Evolutionary conservation across 2,797 vertebrate species (phyloP).

Genomic region (Caiman crocodilus): DNA sequence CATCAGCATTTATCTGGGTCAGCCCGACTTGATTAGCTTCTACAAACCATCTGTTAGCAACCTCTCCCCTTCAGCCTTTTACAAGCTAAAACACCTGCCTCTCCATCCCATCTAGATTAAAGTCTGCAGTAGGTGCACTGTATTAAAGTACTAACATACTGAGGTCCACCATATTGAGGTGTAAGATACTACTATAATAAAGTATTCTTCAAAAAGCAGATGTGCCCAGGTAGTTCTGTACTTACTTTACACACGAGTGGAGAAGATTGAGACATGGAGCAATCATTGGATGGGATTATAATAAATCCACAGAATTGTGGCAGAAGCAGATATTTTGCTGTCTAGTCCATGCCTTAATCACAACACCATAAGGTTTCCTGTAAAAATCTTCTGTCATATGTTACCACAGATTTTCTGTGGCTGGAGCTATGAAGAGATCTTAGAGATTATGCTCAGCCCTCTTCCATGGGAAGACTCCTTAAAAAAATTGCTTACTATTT

Average conservation of each 20-base stretch:
- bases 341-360: neutral
- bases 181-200: neutral
- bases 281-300: neutral
- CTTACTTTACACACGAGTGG: neutral
- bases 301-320: neutral
- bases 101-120: neutral
- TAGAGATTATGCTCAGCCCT: neutral
- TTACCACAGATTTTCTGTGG: neutral
- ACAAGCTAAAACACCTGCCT: neutral
- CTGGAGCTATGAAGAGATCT: neutral
- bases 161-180: neutral
- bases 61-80: too few species aligned
- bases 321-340: neutral
- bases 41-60: neutral
- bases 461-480: neutral
- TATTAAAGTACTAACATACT: neutral
- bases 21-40: neutral
- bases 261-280: neutral
- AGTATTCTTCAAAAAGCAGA: neutral
- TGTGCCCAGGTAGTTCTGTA: rapidly evolving
- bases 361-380: neutral
- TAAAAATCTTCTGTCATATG: neutral
- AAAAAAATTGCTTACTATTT: neutral
- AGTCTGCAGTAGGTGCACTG: too few species aligned
- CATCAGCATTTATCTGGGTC: neutral